phyloP scores from a whole-genome alignment of 2,888 invertebrate species.

The Phragmatobia fuliginosa region DNA sequence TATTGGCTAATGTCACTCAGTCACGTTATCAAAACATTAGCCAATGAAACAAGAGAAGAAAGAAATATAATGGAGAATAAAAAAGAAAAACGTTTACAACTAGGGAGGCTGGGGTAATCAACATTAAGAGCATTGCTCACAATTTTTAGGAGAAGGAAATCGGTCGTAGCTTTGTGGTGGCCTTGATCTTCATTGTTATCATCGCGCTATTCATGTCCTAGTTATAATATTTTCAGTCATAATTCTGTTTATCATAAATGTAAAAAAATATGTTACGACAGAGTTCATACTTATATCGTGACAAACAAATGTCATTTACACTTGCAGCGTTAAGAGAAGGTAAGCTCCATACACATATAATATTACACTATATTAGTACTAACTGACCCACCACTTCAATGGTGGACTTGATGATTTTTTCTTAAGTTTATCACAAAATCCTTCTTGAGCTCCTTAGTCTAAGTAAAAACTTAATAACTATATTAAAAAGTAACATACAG shows the following conservation, averaged over 20 bases:
- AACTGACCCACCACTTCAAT: neutral
- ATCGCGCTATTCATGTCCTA: neutral
- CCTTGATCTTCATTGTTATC: neutral
- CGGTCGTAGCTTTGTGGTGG: neutral
- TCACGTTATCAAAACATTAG: too few species aligned
- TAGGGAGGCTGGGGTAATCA: neutral
- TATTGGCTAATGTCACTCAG: too few species aligned
- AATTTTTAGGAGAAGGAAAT: neutral
- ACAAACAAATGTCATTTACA: neutral
- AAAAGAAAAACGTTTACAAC: too few species aligned
- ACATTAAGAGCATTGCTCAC: neutral
- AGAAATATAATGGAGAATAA: too few species aligned
- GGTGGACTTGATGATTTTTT: neutral
- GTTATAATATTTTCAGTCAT: neutral
- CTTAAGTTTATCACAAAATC: neutral
- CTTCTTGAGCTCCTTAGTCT: neutral
- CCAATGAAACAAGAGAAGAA: too few species aligned
- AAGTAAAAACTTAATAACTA: neutral
- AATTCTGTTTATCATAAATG: neutral
- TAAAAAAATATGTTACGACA: neutral
- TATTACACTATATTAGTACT: neutral
- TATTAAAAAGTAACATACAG: neutral
- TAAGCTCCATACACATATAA: too few species aligned
- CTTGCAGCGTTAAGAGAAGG: neutral
- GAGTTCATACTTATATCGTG: neutral